Conservation (phyloP, 2,797 vertebrate species). For the Tarsius wallacei region DNA sequence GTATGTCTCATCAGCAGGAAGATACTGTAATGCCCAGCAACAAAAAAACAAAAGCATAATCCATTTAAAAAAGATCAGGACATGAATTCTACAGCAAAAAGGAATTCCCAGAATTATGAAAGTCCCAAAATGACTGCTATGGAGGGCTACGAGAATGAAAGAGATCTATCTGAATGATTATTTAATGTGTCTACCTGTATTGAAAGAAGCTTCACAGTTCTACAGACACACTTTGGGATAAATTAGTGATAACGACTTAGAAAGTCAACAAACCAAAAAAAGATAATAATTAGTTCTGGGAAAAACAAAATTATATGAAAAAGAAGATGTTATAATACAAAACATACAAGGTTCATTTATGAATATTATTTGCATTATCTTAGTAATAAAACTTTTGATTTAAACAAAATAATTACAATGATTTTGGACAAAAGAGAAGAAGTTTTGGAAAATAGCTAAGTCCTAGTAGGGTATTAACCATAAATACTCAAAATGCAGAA, state of each 20-base stretch:
- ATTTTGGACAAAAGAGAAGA: neutral
- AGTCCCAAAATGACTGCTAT: neutral
- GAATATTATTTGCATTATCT: neutral
- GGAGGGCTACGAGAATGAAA: neutral
- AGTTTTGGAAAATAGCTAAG: neutral
- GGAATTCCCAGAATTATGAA: neutral
- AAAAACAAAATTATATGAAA: constrained; percentile 12
- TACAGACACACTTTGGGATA: neutral
- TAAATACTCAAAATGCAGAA: neutral
- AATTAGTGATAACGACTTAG: constrained; percentile 41
- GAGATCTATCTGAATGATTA: neutral
- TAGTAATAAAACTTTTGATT: neutral
- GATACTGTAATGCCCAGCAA: neutral
- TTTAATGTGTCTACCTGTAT: neutral
- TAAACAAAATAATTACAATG: constrained; percentile 28
- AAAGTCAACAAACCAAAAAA: constrained; percentile 34
- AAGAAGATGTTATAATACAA: neutral
- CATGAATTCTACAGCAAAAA: neutral
- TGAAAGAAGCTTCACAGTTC: neutral
- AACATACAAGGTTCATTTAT: neutral
- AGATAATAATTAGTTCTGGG: neutral
- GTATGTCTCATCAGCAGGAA: neutral
- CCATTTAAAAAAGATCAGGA: constrained; percentile 5
- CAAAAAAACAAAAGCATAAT: neutral
- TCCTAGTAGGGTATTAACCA: neutral